Base-by-base conservation (phyloP, 2,888 invertebrate species). In the Thecocarcelia acutangulata region DNA sequence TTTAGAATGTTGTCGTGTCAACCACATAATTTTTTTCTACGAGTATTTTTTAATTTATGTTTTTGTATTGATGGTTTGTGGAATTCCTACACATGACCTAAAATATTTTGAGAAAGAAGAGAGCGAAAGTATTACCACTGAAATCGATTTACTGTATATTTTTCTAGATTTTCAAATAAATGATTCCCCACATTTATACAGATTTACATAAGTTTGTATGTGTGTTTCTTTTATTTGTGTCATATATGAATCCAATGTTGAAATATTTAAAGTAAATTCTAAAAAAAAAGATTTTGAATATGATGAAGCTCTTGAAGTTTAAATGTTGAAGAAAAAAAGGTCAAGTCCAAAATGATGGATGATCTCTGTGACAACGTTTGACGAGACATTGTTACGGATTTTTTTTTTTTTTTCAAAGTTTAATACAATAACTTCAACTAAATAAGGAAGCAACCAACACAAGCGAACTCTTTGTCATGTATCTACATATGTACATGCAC, bases 331-430 rank as follows among this genome's bases (percentile, higher is more conserved):
- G 84, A 83, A 83, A 84, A 89, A 91, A 91, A 91, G 90, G 90
- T 91, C 90, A 91, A 90, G 88, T 89, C 89, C 87, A 87, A 87
- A 89, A 88, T 90, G 91, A 90, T 90, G 89, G 90, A 90, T 90
- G 90, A 90, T 89, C 86, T 86, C 86, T 82, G 68, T 81, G 87
- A 85, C 87, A 76, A 73, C 66, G 85, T 84, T 85, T 86, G 85
- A 78, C 79, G 84, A 84, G 80, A 84, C 85, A 83, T 69, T 66
- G 80, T 74, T 78, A 70, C 58, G 52, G 58, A 77, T 74, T 69
- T 73, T 77, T 69, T 50, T 63, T 44, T 73, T 6, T 33, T 8
- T 74, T 73, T 37, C 2, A 64, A 13, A 63, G 54, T 17, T 74
- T 40, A 46, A 70, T 21, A 72, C 40, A 52, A 59, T 44, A 24